phyloP scores from a whole-genome alignment of 1,140 invertebrate species.

The Temnothorax nylanderi region DNA sequence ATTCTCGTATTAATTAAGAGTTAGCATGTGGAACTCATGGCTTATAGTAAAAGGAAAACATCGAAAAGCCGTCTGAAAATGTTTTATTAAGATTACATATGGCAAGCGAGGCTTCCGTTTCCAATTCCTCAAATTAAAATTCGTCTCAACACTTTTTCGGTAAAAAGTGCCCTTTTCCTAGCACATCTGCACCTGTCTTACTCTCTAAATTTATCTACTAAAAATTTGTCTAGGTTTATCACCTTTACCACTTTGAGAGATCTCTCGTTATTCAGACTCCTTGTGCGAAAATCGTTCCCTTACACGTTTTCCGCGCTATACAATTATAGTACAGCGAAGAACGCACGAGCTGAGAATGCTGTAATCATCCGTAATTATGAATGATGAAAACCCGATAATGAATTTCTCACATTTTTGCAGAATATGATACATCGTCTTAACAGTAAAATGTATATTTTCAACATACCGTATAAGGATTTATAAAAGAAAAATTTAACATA shows the following conservation, averaged over 20 bases:
- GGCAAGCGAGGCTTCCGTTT: conserved; percentile 77
- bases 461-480: conserved; percentile 50
- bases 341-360: conserved; percentile 65
- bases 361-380: conserved; percentile 46
- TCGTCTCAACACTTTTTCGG: conserved; percentile 67
- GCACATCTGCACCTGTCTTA: conserved; percentile 64
- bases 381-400: conserved; percentile 58
- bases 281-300: conserved; percentile 64
- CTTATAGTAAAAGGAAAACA: conserved; percentile 32
- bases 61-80: conserved; percentile 70
- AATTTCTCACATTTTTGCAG: conserved; percentile 60
- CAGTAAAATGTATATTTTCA: conserved; percentile 63
- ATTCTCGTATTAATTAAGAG: not conserved
- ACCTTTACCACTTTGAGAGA: conserved; percentile 60
- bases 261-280: conserved; percentile 50
- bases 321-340: conserved; percentile 65
- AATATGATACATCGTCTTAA: conserved; percentile 61
- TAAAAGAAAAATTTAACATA: conserved; percentile 52
- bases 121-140: conserved; percentile 78
- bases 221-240: conserved; percentile 71
- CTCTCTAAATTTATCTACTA: conserved; percentile 64
- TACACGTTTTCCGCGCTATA: conserved; percentile 60
- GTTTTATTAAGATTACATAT: conserved; percentile 78
- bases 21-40: not conserved
- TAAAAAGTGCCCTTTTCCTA: conserved; percentile 68